These are phyloP conservation scores for Galbula dea DNA, from an alignment of 2,113 vertebrate genomes.

Conservation along the genomic window DNA sequence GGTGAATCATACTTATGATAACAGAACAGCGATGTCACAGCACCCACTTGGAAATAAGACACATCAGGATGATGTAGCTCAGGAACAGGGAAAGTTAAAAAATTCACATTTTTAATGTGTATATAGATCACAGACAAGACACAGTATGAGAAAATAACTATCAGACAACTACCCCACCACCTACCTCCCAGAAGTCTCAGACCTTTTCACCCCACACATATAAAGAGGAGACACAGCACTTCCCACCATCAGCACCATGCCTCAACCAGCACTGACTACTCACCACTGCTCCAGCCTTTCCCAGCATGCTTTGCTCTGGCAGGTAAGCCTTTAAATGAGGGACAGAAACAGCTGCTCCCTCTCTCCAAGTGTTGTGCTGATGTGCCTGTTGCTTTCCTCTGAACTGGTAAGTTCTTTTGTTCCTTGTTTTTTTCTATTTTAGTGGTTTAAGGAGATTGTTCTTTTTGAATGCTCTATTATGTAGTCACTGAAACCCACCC, in stretches of 20 bases:
- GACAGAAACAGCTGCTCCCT: neutral
- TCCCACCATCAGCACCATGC: neutral
- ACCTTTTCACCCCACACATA: accelerated
- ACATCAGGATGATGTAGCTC: neutral
- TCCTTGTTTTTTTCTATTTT: neutral
- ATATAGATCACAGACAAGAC: neutral
- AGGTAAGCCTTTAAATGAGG: neutral
- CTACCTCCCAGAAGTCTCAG: neutral
- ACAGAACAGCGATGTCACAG: neutral
- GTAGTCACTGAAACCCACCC: accelerated
- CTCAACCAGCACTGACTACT: neutral
- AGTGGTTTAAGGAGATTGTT: neutral
- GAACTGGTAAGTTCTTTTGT: neutral
- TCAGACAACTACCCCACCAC: neutral
- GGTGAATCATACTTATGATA: neutral
- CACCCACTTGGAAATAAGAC: neutral
- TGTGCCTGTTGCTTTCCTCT: accelerated
- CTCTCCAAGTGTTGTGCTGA: accelerated
- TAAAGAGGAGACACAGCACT: too few species aligned
- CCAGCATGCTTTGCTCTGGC: neutral
- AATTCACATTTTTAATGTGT: neutral
- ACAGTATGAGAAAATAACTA: neutral
- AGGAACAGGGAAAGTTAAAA: neutral
- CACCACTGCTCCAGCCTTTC: neutral
- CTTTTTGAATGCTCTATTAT: neutral